phyloP scores from a whole-genome alignment of 2,797 vertebrate genomes.

The Psittacula echo region DNA sequence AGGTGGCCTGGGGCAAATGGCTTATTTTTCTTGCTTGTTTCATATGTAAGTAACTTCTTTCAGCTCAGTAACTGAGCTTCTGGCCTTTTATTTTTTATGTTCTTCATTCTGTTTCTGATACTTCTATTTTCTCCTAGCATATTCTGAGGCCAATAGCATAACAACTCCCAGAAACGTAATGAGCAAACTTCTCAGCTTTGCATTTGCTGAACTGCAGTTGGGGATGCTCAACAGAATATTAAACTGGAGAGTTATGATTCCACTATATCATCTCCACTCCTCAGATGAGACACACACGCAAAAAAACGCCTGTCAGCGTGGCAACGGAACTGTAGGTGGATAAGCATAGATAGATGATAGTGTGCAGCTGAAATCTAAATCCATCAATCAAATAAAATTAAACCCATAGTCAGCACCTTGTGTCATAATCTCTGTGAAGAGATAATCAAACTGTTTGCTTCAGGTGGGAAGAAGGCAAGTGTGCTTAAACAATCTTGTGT shows the following conservation, averaged over 20 bases:
- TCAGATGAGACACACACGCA: slow-evolving; percentile 21
- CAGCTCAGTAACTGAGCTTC: slow-evolving; percentile 33
- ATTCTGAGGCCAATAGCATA: slow-evolving; percentile 34
- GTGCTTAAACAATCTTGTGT: slow-evolving; percentile 25
- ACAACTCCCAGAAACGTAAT: slow-evolving; percentile 37
- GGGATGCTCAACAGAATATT: slow-evolving; percentile 51
- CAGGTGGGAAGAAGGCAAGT: slow-evolving; percentile 52
- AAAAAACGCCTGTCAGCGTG: not conserved
- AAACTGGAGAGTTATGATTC: slow-evolving; percentile 50
- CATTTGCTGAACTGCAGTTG: slow-evolving; percentile 27
- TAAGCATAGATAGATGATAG: slow-evolving; percentile 37
- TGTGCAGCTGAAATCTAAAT: slow-evolving; percentile 49
- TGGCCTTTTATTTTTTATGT: slow-evolving; percentile 39
- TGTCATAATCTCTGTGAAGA: slow-evolving; percentile 60
- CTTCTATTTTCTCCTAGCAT: slow-evolving; percentile 30
- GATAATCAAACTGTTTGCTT: slow-evolving; percentile 64
- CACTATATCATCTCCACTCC: slow-evolving; percentile 41
- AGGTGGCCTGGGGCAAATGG: not conserved
- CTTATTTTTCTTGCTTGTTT: slow-evolving; percentile 47
- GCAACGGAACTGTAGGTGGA: slow-evolving; percentile 43
- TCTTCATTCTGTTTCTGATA: slow-evolving; percentile 19
- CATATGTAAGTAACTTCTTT: slow-evolving; percentile 43
- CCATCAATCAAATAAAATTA: slow-evolving; percentile 70
- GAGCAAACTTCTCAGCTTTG: slow-evolving; percentile 24
- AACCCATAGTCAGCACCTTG: slow-evolving; percentile 63